Evolutionary conservation across 2,888 invertebrate species (phyloP).

Genomic region (Melieria omissa): DNA sequence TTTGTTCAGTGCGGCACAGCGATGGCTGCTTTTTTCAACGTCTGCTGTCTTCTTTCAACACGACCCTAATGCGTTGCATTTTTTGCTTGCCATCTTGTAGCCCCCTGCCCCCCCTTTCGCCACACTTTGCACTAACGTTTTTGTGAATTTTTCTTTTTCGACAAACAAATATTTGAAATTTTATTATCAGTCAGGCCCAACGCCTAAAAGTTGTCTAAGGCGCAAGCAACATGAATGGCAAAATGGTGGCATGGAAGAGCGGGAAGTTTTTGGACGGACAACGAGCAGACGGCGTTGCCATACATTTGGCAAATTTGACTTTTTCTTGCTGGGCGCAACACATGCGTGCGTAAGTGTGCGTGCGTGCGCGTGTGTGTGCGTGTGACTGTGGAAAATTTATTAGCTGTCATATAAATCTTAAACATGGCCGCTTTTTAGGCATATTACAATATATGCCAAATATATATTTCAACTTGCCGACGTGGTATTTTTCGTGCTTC

Average conservation of each 20-base stretch:
- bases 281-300: too few species aligned
- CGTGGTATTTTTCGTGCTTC: background rate
- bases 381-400: conserved; percentile 62
- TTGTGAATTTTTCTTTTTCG: background rate
- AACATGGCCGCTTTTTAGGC: conserved; percentile 52
- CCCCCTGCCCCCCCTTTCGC: too few species aligned
- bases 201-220: conserved; percentile 43
- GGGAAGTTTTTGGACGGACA: too few species aligned
- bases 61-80: too few species aligned
- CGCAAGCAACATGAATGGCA: background rate
- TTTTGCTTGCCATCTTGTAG: too few species aligned
- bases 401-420: conserved; percentile 66
- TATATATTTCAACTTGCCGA: background rate
- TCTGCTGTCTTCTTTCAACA: too few species aligned
- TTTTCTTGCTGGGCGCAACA: too few species aligned
- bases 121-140: too few species aligned
- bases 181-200: conserved; percentile 38
- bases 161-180: conserved; percentile 22
- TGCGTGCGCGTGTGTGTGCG: conserved; percentile 23
- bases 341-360: background rate
- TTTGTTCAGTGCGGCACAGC: too few species aligned
- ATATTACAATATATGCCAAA: conserved; percentile 1
- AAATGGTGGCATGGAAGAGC: background rate
- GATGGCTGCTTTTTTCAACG: too few species aligned
- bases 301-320: too few species aligned